Evolutionary conservation across 2,888 invertebrate genomes (phyloP).

Genomic region (Xylota sylvarum): DNA sequence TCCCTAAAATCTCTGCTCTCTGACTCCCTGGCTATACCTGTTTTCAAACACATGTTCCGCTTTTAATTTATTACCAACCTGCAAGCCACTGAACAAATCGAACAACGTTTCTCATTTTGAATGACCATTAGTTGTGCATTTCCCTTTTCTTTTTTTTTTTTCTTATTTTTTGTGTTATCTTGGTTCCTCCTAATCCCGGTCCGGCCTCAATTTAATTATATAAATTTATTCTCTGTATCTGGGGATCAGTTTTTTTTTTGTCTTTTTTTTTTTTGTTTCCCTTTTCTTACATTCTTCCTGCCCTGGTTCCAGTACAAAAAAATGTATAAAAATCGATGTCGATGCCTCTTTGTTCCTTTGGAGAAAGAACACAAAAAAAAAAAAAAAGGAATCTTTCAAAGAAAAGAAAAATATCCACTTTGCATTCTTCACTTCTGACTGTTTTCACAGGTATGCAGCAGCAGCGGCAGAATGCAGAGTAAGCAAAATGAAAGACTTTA

Average conservation of each 20-base stretch:
- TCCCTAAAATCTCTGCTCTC: not conserved
- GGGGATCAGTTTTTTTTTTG: constrained; percentile 5
- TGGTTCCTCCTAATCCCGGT: constrained; percentile 30
- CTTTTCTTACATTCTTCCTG: not conserved
- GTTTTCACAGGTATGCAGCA: constrained; percentile 45
- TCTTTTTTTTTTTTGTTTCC: too few species aligned
- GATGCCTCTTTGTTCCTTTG: constrained; percentile 9
- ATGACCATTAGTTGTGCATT: constrained; percentile 58
- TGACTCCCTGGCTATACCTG: constrained; percentile 7
- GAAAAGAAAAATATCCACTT: constrained; percentile 14
- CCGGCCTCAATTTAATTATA: constrained; percentile 57
- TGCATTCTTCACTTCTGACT: constrained; percentile 45
- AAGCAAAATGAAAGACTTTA: not conserved
- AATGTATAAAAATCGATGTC: constrained; percentile 34
- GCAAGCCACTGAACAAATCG: constrained; percentile 46
- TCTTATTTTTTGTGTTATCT: not conserved
- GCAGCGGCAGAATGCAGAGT: too few species aligned
- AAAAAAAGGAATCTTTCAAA: not conserved
- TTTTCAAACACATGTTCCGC: constrained; percentile 35
- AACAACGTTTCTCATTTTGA: constrained; percentile 60
- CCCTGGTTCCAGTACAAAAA: not conserved
- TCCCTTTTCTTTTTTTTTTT: constrained; percentile 9
- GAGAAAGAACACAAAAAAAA: not conserved
- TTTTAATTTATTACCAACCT: constrained; percentile 57
- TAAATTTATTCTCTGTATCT: constrained; percentile 55